A percentile compares a stretch with the other conserved stretches of the same genome.
phyloP scores from a whole-genome alignment of 2,888 invertebrate species.

The Leucophora obtusa region DNA sequence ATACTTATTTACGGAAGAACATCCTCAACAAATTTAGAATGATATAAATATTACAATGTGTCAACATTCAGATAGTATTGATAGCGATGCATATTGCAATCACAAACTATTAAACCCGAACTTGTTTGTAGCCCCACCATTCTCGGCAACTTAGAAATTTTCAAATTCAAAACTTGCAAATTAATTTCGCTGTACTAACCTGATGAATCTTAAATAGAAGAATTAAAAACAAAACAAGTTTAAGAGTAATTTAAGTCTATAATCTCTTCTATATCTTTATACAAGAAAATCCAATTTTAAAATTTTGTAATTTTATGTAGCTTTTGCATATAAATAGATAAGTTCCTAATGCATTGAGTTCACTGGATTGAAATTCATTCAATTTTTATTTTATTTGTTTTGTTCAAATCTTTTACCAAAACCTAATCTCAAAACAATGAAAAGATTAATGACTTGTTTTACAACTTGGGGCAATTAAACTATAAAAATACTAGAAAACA shows the following conservation, averaged over 20 bases:
- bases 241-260: neutral
- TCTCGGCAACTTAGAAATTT: too few relatives aligned
- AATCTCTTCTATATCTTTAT: neutral
- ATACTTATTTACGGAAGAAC: neutral
- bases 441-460: conserved; percentile 39
- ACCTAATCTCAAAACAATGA: conserved; percentile 24
- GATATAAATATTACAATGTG: neutral
- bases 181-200: too few relatives aligned
- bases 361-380: neutral
- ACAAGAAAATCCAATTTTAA: neutral
- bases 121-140: too few relatives aligned
- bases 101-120: too few relatives aligned
- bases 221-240: neutral
- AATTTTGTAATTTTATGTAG: neutral
- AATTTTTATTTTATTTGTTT: neutral
- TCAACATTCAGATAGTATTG: neutral
- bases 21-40: neutral
- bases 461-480: conserved; percentile 5
- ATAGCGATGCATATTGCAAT: too few relatives aligned
- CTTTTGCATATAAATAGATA: neutral
- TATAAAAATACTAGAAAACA: conserved; percentile 2
- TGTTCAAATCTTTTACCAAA: neutral
- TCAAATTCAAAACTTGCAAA: too few relatives aligned
- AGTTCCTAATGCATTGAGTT: neutral
- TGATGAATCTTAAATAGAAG: too few relatives aligned